Base-by-base conservation (phyloP, 1,140 invertebrate genomes). In the Planococcus citri region DNA sequence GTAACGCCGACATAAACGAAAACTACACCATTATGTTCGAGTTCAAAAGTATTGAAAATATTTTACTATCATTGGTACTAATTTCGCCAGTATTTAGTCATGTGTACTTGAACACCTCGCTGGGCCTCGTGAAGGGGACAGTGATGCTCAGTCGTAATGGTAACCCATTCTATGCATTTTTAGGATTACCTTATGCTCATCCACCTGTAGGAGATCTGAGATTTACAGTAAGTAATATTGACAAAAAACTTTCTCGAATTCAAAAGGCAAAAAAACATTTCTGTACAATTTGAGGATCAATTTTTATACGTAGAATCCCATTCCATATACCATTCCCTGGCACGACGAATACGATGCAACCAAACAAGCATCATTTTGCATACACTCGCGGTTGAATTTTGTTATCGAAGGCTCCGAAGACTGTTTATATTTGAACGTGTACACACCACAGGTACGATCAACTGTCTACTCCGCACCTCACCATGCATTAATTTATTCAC, bases 271-370 rank as follows among this genome's bases (percentile, higher is more conserved):
- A 60, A 8, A 37, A 37, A 37, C 33, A 37, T 37, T 37, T n/a
- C n/a, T n/a, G n/a, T n/a, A n/a, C n/a, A n/a, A n/a, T n/a, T n/a
- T n/a, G n/a, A 37, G 33, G 33, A 37, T 37, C 14, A 37, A 37
- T 14, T 25, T 25, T 17, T 22, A 17, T 4, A 27, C 60, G 4
- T 25, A 64, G 60, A 27, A 64, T 25, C 60, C 60, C 2, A 17
- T 64, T 1, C 60, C 60, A 4, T 64, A 64, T 17, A 64, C 60
- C 6, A 24, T 2, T 3, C 69, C 78, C 12, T 86, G 83, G 83
- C 71, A 75, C 6, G 81, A 79, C 1, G 74, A 64, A 20, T 38
- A 60, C 37, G 72, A 71, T 68, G 69, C 70, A 2, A 69, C 68
- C 3, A 24, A 27, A 57, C 17, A 57, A 17, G 10, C 41, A 1